These are phyloP conservation scores for Darevskia nairensis DNA, from an alignment of 2,797 vertebrate species.

Conservation along the genomic window DNA sequence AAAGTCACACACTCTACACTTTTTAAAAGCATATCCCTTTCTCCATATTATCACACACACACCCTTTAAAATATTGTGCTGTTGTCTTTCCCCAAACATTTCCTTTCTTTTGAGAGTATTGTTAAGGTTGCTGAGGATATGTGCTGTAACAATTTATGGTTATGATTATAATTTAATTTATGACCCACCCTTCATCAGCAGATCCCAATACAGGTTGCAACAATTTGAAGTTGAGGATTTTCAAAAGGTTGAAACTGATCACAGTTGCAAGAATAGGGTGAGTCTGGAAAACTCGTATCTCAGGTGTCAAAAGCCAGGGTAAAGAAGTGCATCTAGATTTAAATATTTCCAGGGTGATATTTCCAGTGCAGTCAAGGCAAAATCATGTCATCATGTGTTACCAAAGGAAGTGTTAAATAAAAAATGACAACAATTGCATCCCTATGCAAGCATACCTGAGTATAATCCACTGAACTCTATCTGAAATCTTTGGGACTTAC, in stretches of 20 bases:
- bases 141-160: not conserved
- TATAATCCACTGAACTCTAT: too few species aligned
- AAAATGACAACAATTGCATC: not conserved
- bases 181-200: too few species aligned
- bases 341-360: not conserved
- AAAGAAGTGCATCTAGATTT: not conserved
- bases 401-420: not conserved
- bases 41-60: not conserved
- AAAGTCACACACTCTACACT: not conserved
- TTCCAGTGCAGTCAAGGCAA: not conserved
- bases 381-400: not conserved
- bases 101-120: conserved; percentile 28
- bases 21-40: not conserved
- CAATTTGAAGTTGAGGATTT: not conserved
- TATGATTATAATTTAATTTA: too few species aligned
- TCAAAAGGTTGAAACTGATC: too few species aligned
- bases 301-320: too few species aligned
- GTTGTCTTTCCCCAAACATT: conserved; percentile 27
- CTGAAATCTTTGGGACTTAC: too few species aligned
- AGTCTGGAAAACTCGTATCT: too few species aligned
- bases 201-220: too few species aligned
- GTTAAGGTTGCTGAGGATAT: not conserved
- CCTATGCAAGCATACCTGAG: too few species aligned
- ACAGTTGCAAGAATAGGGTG: too few species aligned
- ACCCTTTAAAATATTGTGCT: not conserved